Conservation (phyloP, 1,140 invertebrate species). For the Carcinoscorpius rotundicauda region DNA sequence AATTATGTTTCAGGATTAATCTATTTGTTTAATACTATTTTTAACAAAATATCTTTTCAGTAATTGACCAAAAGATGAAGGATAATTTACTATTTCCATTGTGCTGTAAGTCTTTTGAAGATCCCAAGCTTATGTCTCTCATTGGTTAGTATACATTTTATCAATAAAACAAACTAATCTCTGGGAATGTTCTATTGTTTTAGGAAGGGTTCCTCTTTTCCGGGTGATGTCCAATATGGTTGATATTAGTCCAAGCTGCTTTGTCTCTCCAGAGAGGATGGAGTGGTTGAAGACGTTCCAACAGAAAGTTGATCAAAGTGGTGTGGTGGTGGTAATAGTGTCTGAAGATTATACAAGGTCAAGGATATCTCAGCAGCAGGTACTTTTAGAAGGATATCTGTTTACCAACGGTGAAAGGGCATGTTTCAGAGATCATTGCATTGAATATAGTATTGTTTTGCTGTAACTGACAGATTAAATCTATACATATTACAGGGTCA, state of each 20-base stretch:
- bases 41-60: too few relatives aligned
- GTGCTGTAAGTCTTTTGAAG: constrained; percentile 5
- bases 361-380: constrained; percentile 35
- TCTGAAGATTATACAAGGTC: constrained; percentile 33
- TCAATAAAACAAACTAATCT: constrained; percentile 1
- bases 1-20: too few relatives aligned
- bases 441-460: too few relatives aligned
- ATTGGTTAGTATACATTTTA: constrained; percentile 4
- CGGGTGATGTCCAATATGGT: constrained; percentile 18
- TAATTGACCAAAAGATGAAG: background rate
- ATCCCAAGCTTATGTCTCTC: constrained; percentile 9
- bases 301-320: constrained; percentile 33
- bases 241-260: constrained; percentile 18
- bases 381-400: constrained; percentile 8
- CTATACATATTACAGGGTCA: too few relatives aligned
- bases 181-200: background rate
- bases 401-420: too few relatives aligned
- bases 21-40: too few relatives aligned
- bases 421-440: too few relatives aligned
- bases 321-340: constrained; percentile 31
- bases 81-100: background rate
- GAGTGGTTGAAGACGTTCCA: constrained; percentile 28
- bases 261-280: constrained; percentile 21
- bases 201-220: constrained; percentile 14
- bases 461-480: too few relatives aligned